Conservation (phyloP, 2,797 vertebrate species). For the Gila robusta region DNA sequence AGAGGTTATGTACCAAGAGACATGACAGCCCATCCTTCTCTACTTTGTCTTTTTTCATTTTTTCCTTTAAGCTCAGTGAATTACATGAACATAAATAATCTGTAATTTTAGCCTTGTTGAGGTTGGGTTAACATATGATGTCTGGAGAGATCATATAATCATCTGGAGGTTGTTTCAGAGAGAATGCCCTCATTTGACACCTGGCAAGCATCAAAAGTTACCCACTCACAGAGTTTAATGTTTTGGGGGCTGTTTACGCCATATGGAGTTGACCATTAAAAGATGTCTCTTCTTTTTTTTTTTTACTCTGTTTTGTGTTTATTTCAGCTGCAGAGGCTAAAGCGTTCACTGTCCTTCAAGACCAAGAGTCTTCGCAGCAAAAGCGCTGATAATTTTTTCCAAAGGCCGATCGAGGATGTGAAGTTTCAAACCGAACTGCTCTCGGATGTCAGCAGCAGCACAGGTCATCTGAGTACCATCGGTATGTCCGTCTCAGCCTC, state of each 20-base stretch:
- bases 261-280: neutral
- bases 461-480: constrained; percentile 82
- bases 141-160: constrained; percentile 1
- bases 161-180: constrained; percentile 13
- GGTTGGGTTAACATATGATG: neutral
- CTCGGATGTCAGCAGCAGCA: constrained; percentile 87
- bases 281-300: neutral
- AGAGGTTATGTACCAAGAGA: constrained; percentile 61
- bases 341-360: constrained; percentile 97
- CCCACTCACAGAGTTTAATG: constrained; percentile 9
- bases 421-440: constrained; percentile 86
- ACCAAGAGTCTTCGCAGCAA: constrained; percentile 97
- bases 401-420: constrained; percentile 84
- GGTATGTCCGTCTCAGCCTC: constrained; percentile 75
- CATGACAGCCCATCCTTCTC: constrained; percentile 41
- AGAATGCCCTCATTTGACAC: constrained; percentile 29
- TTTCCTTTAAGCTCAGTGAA: constrained; percentile 23
- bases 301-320: constrained; percentile 15
- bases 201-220: constrained; percentile 4
- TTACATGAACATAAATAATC: neutral
- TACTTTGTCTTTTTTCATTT: constrained; percentile 5
- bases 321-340: constrained; percentile 94
- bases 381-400: constrained; percentile 99
- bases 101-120: constrained; percentile 15
- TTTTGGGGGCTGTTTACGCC: constrained; percentile 5